These are phyloP conservation scores for Coendou prehensilis DNA, from an alignment of 2,797 vertebrate genomes.

Conservation along the genomic window DNA sequence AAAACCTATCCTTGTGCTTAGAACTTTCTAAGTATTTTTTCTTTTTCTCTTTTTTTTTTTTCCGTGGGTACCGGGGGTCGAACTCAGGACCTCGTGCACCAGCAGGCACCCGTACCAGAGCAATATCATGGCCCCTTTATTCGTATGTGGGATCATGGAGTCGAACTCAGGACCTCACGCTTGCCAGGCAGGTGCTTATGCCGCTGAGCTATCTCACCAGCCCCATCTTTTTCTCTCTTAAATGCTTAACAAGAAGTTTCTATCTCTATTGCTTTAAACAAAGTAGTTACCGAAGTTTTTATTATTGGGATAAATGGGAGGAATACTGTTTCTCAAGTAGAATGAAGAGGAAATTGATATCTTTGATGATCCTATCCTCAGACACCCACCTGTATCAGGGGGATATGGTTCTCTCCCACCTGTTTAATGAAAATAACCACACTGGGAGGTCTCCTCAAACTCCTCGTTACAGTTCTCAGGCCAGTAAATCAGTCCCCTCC, in stretches of 20 bases:
- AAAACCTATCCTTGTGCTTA: neutral
- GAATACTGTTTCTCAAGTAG: neutral
- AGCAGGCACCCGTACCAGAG: too few relatives aligned
- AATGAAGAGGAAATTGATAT: neutral
- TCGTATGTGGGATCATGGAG: too few relatives aligned
- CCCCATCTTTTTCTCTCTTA: neutral
- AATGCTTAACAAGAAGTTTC: neutral
- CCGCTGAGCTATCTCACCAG: too few relatives aligned
- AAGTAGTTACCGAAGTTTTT: neutral
- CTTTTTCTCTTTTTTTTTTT: too few relatives aligned
- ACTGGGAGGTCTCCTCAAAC: neutral
- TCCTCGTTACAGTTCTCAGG: neutral
- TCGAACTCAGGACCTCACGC: too few relatives aligned
- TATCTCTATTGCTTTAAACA: neutral
- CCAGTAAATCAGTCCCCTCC: neutral
- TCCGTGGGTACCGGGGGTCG: too few relatives aligned
- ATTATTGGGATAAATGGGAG: neutral
- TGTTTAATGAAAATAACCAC: neutral
- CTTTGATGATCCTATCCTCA: neutral
- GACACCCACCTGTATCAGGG: neutral
- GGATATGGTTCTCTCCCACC: neutral
- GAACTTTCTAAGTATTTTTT: neutral
- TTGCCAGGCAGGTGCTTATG: too few relatives aligned
- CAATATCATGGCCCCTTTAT: too few relatives aligned
- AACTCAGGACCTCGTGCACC: too few relatives aligned